phyloP scores from a whole-genome alignment of 2,888 invertebrate species.

The Eulithis testata region DNA sequence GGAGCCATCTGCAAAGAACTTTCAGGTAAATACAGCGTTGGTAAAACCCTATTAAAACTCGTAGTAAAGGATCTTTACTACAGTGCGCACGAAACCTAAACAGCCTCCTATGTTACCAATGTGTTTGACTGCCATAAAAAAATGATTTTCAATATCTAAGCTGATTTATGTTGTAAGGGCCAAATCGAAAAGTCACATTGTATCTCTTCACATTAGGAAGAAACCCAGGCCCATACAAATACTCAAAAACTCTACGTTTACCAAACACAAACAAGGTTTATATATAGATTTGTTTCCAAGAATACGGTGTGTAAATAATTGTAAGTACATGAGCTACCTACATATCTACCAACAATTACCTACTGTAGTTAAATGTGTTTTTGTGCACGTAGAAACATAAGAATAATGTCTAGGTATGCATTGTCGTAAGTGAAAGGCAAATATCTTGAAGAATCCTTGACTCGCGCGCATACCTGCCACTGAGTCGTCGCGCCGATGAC shows the following conservation, averaged over 20 bases:
- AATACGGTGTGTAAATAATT: conserved; percentile 5
- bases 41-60: no score
- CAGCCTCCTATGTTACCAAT: no score
- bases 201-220: no score
- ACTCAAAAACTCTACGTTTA: background rate
- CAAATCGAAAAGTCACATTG: no score
- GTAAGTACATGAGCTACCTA: background rate
- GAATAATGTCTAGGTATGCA: conserved; percentile 49
- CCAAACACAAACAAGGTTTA: conserved; percentile 5
- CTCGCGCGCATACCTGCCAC: conserved; percentile 71
- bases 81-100: no score
- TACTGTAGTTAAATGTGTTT: conserved; percentile 22
- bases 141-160: no score
- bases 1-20: no score
- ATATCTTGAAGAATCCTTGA: conserved; percentile 83
- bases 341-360: conserved; percentile 5
- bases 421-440: conserved; percentile 83
- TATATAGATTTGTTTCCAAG: conserved; percentile 22
- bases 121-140: no score
- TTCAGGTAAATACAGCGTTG: no score
- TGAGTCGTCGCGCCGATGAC: conserved; percentile 32
- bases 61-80: no score
- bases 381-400: conserved; percentile 26
- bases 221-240: no score
- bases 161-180: no score